These are phyloP conservation scores for Chelonoidis abingdonii DNA, from an alignment of 2,113 vertebrate species.

Conservation along the genomic window DNA sequence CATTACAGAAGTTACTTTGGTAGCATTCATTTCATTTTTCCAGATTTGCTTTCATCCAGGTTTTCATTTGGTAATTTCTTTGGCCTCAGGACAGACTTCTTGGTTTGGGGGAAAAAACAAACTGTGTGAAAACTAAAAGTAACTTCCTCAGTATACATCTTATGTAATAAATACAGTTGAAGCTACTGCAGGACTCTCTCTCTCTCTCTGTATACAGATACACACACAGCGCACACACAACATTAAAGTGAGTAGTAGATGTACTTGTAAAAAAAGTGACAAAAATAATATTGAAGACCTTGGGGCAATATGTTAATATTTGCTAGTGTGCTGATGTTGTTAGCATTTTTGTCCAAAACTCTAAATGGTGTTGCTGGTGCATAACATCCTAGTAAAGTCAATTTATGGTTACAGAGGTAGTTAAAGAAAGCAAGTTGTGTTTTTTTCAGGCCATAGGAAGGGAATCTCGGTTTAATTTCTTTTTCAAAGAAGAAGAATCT, in stretches of 20 bases:
- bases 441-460: neutral
- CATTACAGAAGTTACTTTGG: slow-evolving; percentile 33
- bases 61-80: slow-evolving; percentile 36
- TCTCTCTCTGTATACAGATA: neutral
- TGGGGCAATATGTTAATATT: neutral
- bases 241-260: neutral
- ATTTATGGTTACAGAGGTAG: neutral
- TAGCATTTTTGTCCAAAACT: neutral
- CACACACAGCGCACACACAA: neutral
- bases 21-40: neutral
- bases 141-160: neutral
- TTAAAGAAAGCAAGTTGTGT: neutral
- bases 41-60: slow-evolving; percentile 3
- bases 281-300: neutral
- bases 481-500: slow-evolving; percentile 27
- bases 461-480: slow-evolving; percentile 15
- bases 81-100: neutral
- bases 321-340: slow-evolving; percentile 30
- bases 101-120: neutral
- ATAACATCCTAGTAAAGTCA: neutral
- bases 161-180: neutral
- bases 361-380: neutral
- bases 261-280: neutral
- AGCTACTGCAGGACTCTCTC: neutral
- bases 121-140: neutral